phyloP scores from a whole-genome alignment of 2,797 vertebrate genomes.

The Falco rusticolus region DNA sequence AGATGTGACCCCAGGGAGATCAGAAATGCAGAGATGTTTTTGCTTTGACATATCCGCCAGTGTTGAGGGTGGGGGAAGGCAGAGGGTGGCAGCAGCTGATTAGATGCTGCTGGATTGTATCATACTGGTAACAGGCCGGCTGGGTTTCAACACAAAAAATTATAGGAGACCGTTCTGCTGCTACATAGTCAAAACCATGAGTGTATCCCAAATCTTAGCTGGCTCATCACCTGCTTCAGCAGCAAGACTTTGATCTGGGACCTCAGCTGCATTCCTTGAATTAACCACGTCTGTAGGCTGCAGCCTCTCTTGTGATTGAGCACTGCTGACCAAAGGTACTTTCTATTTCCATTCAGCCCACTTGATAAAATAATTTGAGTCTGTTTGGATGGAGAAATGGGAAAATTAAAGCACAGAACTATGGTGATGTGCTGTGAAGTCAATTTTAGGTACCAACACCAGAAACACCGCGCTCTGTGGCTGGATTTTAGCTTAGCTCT shows the following conservation, averaged over 20 bases:
- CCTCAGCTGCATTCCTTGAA: neutral
- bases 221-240: neutral
- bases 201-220: neutral
- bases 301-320: neutral
- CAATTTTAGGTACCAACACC: neutral
- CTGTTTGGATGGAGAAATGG: neutral
- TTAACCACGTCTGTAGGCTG: neutral
- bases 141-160: neutral
- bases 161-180: neutral
- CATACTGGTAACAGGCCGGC: neutral
- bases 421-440: neutral
- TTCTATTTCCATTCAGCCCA: neutral
- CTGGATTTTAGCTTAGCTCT: neutral
- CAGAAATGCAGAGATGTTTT: conserved; percentile 59
- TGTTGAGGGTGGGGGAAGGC: conserved; percentile 15
- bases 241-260: neutral
- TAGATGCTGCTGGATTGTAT: conserved; percentile 16
- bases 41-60: conserved; percentile 49
- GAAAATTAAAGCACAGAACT: neutral
- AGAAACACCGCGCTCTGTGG: neutral
- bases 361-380: neutral
- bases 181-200: neutral
- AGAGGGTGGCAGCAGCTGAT: conserved; percentile 10
- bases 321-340: neutral
- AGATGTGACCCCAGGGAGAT: conserved; percentile 69